Evolutionary conservation across 2,113 vertebrate genomes (phyloP).

Genomic region (Mixornis gularis): DNA sequence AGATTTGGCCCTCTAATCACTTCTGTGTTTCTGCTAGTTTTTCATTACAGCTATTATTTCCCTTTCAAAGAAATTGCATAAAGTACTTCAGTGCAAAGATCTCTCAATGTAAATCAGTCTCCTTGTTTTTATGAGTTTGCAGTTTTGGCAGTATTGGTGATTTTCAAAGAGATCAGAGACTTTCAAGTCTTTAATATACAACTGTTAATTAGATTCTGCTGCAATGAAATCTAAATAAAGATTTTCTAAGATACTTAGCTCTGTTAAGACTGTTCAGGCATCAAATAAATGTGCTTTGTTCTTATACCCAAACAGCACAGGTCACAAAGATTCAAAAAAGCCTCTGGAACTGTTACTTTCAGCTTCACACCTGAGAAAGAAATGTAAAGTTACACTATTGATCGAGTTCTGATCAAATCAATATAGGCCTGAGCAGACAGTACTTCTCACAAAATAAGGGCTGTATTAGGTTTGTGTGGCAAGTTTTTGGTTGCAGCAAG

Average conservation of each 20-base stretch:
- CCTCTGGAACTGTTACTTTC: background rate
- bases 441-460: background rate
- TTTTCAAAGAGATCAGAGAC: background rate
- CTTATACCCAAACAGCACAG: background rate
- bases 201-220: slow-evolving; percentile 23
- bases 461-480: background rate
- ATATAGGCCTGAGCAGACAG: background rate
- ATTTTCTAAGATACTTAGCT: slow-evolving; percentile 4
- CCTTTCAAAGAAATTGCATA: background rate
- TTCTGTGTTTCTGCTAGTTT: background rate
- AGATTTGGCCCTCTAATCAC: background rate
- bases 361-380: background rate
- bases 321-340: background rate
- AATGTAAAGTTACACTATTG: background rate
- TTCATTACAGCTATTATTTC: background rate
- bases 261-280: background rate
- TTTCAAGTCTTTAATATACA: background rate
- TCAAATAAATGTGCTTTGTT: background rate
- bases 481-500: background rate
- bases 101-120: background rate
- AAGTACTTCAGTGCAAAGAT: background rate
- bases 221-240: slow-evolving; percentile 39
- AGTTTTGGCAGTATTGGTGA: background rate
- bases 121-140: background rate
- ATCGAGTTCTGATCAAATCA: background rate